A percentile compares a stretch with the other conserved stretches of the same genome.
These are phyloP conservation scores for Ooceraea biroi DNA, from an alignment of 1,140 invertebrate genomes.

Conservation along the genomic window DNA sequence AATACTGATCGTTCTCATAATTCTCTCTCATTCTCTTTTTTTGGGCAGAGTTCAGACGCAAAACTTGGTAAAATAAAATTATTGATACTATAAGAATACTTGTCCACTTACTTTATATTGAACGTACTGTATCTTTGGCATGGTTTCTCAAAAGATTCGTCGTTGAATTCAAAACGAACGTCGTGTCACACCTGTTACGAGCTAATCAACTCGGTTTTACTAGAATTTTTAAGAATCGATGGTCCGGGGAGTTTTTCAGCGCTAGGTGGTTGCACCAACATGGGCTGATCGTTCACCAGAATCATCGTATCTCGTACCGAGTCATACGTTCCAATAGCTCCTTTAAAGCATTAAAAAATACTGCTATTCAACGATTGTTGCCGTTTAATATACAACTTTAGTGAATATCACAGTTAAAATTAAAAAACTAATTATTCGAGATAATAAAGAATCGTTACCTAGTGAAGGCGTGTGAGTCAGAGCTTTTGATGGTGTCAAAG, in stretches of 20 bases:
- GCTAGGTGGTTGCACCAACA: conserved; percentile 82
- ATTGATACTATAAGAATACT: not conserved
- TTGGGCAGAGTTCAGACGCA: no score
- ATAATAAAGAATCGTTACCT: conserved; percentile 70
- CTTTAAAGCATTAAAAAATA: conserved; percentile 59
- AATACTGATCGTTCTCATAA: not conserved
- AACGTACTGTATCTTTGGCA: conserved; percentile 3
- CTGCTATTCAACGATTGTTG: not conserved
- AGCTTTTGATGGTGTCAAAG: conserved; percentile 81
- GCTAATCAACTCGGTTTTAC: conserved; percentile 84
- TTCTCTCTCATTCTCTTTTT: not conserved
- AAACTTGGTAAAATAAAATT: no score
- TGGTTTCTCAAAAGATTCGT: conserved; percentile 39
- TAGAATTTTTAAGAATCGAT: conserved; percentile 86
- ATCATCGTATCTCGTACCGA: conserved; percentile 87
- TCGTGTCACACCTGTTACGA: conserved; percentile 84
- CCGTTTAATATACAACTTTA: not conserved
- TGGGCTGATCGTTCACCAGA: conserved; percentile 88
- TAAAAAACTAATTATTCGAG: not conserved
- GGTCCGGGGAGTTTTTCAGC: conserved; percentile 85
- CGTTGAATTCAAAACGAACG: conserved; percentile 62
- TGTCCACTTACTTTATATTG: not conserved
- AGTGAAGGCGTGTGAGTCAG: conserved; percentile 79
- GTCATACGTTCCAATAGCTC: conserved; percentile 82
- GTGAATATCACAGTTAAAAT: no score